Conservation (phyloP, 2,797 vertebrate genomes). For the Oophaga sylvatica region DNA sequence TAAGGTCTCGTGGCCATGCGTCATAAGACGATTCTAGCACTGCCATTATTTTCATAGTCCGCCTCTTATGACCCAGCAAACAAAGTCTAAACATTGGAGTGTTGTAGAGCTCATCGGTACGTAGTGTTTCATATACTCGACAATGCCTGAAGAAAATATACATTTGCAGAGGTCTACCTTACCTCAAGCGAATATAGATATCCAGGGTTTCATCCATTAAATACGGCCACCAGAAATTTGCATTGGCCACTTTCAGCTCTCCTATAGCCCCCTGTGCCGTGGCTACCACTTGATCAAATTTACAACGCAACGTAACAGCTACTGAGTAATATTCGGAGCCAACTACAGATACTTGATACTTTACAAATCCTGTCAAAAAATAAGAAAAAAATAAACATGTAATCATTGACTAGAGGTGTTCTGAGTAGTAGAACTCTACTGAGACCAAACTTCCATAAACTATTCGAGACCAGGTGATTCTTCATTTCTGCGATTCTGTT, state of each 20-base stretch:
- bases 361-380: slow-evolving; percentile 78
- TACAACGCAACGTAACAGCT: slow-evolving; percentile 78
- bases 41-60: no score
- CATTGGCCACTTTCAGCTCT: slow-evolving; percentile 80
- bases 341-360: slow-evolving; percentile 76
- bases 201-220: slow-evolving; percentile 88
- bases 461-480: no score
- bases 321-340: slow-evolving; percentile 73
- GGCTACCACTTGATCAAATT: slow-evolving; percentile 78
- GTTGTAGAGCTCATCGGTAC: no score
- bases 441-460: neutral
- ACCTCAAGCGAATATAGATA: slow-evolving; percentile 91
- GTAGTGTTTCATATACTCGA: neutral
- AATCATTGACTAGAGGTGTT: neutral
- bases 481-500: no score
- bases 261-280: slow-evolving; percentile 70
- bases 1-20: no score
- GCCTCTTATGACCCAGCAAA: no score
- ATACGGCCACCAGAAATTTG: slow-evolving; percentile 94
- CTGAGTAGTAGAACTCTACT: neutral
- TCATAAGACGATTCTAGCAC: no score
- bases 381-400: neutral
- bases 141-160: neutral
- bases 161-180: slow-evolving; percentile 8
- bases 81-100: no score